Evolutionary conservation across 2,888 invertebrate species (phyloP).

Genomic region (Lepidonotus clava): DNA sequence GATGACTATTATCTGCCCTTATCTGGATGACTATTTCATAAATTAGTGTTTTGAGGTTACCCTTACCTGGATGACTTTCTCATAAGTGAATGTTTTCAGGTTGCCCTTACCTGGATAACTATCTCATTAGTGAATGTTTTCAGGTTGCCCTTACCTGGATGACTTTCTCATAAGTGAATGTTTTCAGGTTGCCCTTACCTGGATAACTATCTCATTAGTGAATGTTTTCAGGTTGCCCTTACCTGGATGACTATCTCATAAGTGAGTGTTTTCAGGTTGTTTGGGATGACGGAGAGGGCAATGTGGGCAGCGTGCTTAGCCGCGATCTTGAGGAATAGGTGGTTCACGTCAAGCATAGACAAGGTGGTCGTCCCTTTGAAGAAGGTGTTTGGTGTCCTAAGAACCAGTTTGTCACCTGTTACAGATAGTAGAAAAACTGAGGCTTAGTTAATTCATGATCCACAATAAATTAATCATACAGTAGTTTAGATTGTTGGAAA

Average conservation of each 20-base stretch:
- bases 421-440: no score
- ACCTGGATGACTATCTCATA: not conserved
- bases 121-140: not conserved
- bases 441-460: no score
- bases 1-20: not conserved
- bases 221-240: not conserved
- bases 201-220: not conserved
- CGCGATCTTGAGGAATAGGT: not conserved
- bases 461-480: no score
- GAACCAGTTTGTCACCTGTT: not conserved
- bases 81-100: no score
- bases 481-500: no score
- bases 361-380: not conserved
- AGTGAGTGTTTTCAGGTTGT: not conserved
- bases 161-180: not conserved
- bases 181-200: not conserved
- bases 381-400: not conserved
- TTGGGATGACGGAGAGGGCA: not conserved
- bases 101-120: not conserved
- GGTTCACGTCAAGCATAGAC: not conserved
- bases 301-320: slow-evolving; percentile 3
- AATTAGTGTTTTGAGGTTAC: no score
- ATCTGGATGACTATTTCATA: no score
- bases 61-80: no score
- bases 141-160: not conserved